Evolutionary conservation across 1,140 invertebrate species (phyloP).

Genomic region (Drosophila ogumai): DNA sequence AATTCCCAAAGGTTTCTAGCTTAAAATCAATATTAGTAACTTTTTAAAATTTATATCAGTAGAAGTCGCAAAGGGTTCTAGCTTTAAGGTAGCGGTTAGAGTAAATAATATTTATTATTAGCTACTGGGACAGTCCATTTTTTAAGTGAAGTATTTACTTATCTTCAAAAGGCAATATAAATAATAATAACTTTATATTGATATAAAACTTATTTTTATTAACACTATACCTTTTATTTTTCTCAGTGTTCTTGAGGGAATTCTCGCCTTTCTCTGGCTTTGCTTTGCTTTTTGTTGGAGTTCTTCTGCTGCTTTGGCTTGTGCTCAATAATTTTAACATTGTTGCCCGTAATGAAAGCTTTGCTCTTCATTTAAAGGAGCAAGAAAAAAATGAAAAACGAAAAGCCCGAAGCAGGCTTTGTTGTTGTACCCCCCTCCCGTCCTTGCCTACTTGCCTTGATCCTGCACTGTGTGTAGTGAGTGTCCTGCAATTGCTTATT

Average conservation of each 20-base stretch:
- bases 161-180: too few relatives aligned
- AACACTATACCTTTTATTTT: background rate
- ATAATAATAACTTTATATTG: too few relatives aligned
- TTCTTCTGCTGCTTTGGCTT: constrained; percentile 30
- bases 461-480: constrained; percentile 31
- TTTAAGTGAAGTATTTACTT: too few relatives aligned
- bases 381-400: constrained; percentile 14
- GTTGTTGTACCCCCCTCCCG: constrained; percentile 22
- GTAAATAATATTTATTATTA: too few relatives aligned
- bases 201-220: background rate
- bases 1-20: too few relatives aligned
- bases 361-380: constrained; percentile 80
- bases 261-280: background rate
- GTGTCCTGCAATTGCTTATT: constrained; percentile 48
- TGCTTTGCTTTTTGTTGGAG: constrained; percentile 14
- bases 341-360: constrained; percentile 84
- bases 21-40: too few relatives aligned
- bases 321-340: constrained; percentile 84
- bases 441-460: constrained; percentile 6
- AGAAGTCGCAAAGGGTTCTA: too few relatives aligned
- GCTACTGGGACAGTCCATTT: too few relatives aligned
- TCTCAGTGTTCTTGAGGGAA: constrained; percentile 14
- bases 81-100: too few relatives aligned
- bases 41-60: too few relatives aligned
- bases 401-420: constrained; percentile 33